Base-by-base conservation (phyloP, 2,888 invertebrate genomes). In the Thereva nobilitata region DNA sequence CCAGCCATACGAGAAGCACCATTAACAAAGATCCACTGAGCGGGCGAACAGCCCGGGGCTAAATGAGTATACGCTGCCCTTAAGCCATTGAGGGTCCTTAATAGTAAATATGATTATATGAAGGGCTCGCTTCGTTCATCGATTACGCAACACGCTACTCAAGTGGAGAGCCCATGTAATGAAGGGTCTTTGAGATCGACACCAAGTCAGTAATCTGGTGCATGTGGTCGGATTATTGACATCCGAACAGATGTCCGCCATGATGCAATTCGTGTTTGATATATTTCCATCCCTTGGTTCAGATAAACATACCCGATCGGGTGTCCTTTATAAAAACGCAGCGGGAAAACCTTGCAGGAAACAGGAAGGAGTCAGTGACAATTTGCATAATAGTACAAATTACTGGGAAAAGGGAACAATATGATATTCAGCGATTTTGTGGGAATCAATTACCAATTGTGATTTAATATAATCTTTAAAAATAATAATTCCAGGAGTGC, bases 161-260 rank as follows among this genome's bases (percentile, higher is more conserved):
- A 55, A 50, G 56, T 40, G 4, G 4, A 49, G 23, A 23, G 23
- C 55, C 23, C 64, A 47, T 8, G 8, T 38, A 2, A 12, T 5
- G 38, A 10, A 50, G 44, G 44, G 54, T 41, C 44, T 40, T 54
- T 52, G 57, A 64, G 65, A 57, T 50, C 49, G 66, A 70, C 52
- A 66, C 59, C 61, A 66, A 64, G 67, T 50, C 68, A 67, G 70
- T 72, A 72, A 72, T 72, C 70, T 68, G 53, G 64, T 69, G 68
- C 72, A 72, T 73, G 72, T 72, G 72, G 72, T 71, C 68, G 68
- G 70, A 71, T 72, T 71, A 72, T 71, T 70, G 70, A 68, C 70
- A 66, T 64, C 52, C 47, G 71, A 73, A 73, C 73, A 73, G 73
- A 73, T 73, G 73, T 73, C 70, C 67, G 59, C 69, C 73, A 67